phyloP scores from a whole-genome alignment of 2,113 vertebrate species.

The Typhlomys cinereus region DNA sequence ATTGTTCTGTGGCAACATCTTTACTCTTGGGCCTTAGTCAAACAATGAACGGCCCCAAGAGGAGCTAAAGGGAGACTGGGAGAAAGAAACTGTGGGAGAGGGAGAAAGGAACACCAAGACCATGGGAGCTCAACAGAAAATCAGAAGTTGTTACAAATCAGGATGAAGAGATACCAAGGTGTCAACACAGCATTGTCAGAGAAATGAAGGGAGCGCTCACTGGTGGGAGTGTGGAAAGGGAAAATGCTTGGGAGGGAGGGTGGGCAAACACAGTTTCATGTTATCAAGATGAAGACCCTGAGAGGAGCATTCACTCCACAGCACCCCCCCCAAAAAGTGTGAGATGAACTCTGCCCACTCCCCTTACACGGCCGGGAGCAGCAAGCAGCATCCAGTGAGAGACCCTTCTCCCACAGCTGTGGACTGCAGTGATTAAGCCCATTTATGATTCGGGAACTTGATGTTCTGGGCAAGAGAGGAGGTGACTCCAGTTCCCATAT shows the following conservation, averaged over 20 bases:
- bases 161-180: background rate
- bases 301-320: background rate
- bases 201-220: background rate
- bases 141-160: background rate
- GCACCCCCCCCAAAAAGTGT: background rate
- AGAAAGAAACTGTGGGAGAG: background rate
- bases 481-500: constrained; percentile 46
- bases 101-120: background rate
- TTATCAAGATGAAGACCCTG: background rate
- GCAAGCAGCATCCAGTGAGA: background rate
- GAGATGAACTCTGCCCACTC: background rate
- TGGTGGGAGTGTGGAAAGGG: background rate
- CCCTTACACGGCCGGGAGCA: background rate
- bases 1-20: background rate
- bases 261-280: background rate
- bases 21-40: background rate
- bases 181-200: background rate
- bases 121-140: background rate
- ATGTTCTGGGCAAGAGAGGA: constrained; percentile 53
- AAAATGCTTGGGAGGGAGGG: background rate
- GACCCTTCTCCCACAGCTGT: background rate
- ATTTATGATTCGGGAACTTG: constrained; percentile 22
- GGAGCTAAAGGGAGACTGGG: background rate
- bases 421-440: background rate
- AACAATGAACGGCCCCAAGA: background rate